Evolutionary conservation across 2,113 vertebrate species (phyloP).

Genomic region (Tapirus terrestris): DNA sequence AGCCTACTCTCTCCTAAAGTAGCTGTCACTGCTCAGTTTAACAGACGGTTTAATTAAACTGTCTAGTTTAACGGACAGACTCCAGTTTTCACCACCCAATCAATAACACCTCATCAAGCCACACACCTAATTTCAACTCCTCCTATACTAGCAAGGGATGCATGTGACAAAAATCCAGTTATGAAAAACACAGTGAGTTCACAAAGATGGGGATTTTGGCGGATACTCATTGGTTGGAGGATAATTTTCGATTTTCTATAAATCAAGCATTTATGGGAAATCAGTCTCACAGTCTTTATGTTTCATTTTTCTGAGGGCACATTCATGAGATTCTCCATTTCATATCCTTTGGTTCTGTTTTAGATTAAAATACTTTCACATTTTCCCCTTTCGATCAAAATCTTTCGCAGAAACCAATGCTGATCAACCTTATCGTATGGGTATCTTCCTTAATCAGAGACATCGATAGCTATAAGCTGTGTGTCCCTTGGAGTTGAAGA

Average conservation of each 20-base stretch:
- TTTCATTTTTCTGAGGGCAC: neutral
- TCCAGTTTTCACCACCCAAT: neutral
- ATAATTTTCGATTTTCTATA: too few relatives aligned
- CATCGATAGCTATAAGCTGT: rapidly evolving
- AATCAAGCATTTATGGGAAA: too few relatives aligned
- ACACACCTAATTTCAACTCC: neutral
- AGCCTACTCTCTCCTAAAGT: neutral
- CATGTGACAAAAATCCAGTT: rapidly evolving
- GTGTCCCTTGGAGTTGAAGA: neutral
- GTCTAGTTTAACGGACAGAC: neutral
- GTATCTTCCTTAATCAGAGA: neutral
- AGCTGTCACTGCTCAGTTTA: too few relatives aligned
- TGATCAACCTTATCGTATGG: rapidly evolving
- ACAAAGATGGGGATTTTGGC: neutral
- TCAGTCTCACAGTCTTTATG: neutral
- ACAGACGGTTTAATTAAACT: too few relatives aligned
- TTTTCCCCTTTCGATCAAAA: rapidly evolving
- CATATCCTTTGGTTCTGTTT: rapidly evolving
- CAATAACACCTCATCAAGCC: too few relatives aligned
- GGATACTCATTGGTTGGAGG: neutral
- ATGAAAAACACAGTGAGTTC: too few relatives aligned
- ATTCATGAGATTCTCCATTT: neutral
- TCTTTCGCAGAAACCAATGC: too few relatives aligned
- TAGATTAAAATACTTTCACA: too few relatives aligned
- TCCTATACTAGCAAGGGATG: rapidly evolving